Conservation (phyloP, 1,140 invertebrate genomes). For the Bombus vancouverensis region DNA sequence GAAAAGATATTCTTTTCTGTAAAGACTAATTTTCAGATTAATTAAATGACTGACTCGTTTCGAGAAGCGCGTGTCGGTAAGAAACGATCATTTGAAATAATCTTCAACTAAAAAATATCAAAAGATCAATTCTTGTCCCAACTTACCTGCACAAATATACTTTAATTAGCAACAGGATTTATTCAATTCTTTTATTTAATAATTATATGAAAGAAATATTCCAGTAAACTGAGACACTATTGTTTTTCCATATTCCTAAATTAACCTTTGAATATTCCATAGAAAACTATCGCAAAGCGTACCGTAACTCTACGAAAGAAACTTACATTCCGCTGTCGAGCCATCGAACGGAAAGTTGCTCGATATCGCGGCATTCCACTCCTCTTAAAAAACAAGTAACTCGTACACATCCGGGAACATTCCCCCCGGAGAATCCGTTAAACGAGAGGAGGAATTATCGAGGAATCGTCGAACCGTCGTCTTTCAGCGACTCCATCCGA, state of each 20-base stretch:
- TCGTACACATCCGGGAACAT: background rate
- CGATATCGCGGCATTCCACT: background rate
- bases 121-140: too few relatives aligned
- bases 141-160: background rate
- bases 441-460: slow-evolving; percentile 25
- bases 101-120: too few relatives aligned
- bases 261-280: background rate
- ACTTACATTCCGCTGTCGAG: too few relatives aligned
- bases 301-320: background rate
- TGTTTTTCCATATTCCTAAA: background rate
- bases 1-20: background rate
- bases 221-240: background rate
- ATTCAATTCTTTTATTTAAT: background rate
- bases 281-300: background rate
- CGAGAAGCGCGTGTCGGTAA: too few relatives aligned
- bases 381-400: background rate
- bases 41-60: too few relatives aligned
- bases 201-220: background rate
- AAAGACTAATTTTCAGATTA: background rate
- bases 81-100: too few relatives aligned
- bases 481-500: slow-evolving; percentile 17
- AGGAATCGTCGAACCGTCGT: background rate
- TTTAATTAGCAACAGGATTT: background rate
- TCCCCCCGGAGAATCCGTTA: background rate
- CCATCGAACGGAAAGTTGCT: background rate